These are phyloP conservation scores for Pipistrellus pygmaeus DNA, from an alignment of 2,797 vertebrate genomes.

Conservation along the genomic window DNA sequence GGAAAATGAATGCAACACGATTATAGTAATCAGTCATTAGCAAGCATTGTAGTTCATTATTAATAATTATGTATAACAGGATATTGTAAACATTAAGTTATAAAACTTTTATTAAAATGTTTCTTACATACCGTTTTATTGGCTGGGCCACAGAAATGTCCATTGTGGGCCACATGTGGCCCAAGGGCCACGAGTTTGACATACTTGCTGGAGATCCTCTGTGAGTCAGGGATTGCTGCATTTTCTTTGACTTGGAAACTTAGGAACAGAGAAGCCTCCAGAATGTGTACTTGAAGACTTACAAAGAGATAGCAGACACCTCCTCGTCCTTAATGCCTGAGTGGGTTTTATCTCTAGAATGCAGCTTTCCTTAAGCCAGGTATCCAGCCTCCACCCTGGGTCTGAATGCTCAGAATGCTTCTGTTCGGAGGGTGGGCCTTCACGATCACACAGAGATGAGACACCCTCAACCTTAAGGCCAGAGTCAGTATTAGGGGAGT, in stretches of 20 bases:
- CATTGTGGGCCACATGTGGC: too few species aligned
- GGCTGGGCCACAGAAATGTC: too few species aligned
- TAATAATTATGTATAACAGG: too few species aligned
- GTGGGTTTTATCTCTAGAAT: neutral
- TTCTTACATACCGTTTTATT: too few species aligned
- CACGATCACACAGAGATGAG: neutral
- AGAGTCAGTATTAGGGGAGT: neutral
- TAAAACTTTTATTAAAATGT: too few species aligned
- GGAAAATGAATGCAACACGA: too few species aligned
- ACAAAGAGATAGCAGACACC: neutral
- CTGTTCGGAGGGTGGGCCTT: neutral
- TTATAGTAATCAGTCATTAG: too few species aligned
- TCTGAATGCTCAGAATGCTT: neutral
- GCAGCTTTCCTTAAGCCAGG: neutral
- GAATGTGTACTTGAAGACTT: neutral
- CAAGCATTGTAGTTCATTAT: too few species aligned
- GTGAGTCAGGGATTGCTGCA: too few species aligned
- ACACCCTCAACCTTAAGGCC: neutral
- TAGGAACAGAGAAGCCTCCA: neutral
- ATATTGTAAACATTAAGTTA: too few species aligned
- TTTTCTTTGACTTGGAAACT: neutral
- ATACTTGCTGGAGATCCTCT: neutral
- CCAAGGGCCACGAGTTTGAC: too few species aligned
- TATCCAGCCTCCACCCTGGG: neutral
- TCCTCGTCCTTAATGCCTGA: neutral